A percentile compares a stretch with the other conserved stretches of the same genome.
phyloP scores from a whole-genome alignment of 1,140 invertebrate genomes.

The Aphelenchoides avenae region DNA sequence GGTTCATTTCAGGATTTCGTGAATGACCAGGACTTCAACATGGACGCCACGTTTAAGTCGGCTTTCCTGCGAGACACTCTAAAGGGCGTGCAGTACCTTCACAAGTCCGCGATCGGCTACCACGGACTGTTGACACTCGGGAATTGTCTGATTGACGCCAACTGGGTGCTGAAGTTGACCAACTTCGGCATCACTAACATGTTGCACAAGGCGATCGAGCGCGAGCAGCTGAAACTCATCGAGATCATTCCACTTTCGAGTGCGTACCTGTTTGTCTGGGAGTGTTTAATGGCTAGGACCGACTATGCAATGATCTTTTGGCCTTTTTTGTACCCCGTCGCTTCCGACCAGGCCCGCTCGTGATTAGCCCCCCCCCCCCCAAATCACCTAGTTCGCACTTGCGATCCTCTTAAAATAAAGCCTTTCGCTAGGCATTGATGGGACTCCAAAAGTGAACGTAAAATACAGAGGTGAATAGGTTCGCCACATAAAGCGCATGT shows the following conservation, averaged over 20 bases:
- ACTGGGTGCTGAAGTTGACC: conserved; percentile 57
- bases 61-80: conserved; percentile 41
- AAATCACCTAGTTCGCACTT: too few relatives aligned
- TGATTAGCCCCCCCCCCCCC: too few relatives aligned
- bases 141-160: conserved; percentile 55
- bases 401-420: too few relatives aligned
- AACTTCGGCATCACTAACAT: conserved; percentile 51
- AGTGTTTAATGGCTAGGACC: conserved; percentile 1
- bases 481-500: too few relatives aligned
- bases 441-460: too few relatives aligned
- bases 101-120: conserved; percentile 51
- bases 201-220: conserved; percentile 35
- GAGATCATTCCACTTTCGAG: conserved; percentile 40
- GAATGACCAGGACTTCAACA: conserved; percentile 44
- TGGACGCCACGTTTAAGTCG: conserved; percentile 46
- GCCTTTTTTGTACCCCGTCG: too few relatives aligned
- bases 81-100: conserved; percentile 47
- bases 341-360: too few relatives aligned
- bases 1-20: conserved; percentile 47
- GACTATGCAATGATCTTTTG: too few relatives aligned
- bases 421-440: too few relatives aligned
- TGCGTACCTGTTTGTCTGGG: conserved; percentile 4
- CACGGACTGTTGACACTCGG: conserved; percentile 44
- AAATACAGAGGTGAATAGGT: too few relatives aligned
- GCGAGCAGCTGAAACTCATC: conserved; percentile 33